Base-by-base conservation (phyloP, 2,797 vertebrate genomes). In the Dermochelys coriacea region DNA sequence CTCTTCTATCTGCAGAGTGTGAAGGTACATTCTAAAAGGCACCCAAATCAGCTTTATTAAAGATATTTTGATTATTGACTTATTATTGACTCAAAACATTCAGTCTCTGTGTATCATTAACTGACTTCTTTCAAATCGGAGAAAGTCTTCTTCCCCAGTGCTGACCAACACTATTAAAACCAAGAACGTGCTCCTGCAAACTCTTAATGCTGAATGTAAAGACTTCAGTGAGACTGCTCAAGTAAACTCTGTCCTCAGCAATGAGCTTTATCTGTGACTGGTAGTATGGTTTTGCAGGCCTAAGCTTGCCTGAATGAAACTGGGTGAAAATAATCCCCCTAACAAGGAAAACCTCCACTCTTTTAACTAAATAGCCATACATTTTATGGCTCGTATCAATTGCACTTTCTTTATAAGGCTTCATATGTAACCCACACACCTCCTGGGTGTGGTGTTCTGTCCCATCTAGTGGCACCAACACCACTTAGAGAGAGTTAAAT, bases 81-180 rank as follows among this genome's bases (percentile, higher is more conserved):
- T 94, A 54, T 95, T 41, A 41, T 41, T 41, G 41, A 80, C 80
- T 97, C 90, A 78, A 34, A 68, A 89, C 68, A 12, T 79, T 96
- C 27, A 1, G 9, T 90, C 12, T n/a, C 75, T 12, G 2, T 81
- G 3, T 3, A 0, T 6, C 78, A 19, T 51, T 21, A 86, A n/a
- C 18, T 83, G 1, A 27, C 31, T 12, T 74, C 21, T 74, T 5
- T 85, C n/a, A 51, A 55, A 78, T 82, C 6, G 27, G 80, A 50
- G 21, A 2, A 75, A 85, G 6, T 1, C 37, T 3, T 81, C 18
- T 87, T 91, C 50, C 5, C 11, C 52, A 71, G 5, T 1, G 0
- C 34, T 45, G 55, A 37, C 71, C 41, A 45, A 11, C 41, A 74
- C 37, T 74, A 45, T 31, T 50, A 80, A 88, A 84, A 87, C 1